Percentiles rank a stretch among this genome's conserved stretches.
Evolutionary conservation across 2,113 vertebrate genomes (phyloP).

Genomic region (Lynx canadensis): DNA sequence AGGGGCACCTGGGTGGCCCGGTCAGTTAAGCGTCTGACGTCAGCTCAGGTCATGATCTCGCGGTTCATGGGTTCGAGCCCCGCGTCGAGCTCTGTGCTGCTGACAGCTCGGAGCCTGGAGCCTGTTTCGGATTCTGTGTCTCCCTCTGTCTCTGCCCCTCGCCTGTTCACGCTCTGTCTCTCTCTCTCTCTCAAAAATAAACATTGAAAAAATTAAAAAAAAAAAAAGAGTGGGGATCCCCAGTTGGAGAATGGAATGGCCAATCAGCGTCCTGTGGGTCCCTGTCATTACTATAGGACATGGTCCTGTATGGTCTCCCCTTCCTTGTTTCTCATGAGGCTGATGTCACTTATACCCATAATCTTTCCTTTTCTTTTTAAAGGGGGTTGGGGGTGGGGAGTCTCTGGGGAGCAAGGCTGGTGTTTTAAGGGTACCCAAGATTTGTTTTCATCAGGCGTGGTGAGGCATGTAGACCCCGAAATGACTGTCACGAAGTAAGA

Average conservation of each 20-base stretch:
- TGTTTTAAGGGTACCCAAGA: not conserved
- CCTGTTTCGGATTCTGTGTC: too few relatives aligned
- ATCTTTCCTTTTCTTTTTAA: not conserved
- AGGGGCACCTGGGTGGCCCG: too few relatives aligned
- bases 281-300: not conserved
- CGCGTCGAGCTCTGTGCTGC: too few relatives aligned
- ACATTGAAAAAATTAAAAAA: too few relatives aligned
- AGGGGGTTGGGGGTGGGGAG: not conserved
- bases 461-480: not conserved
- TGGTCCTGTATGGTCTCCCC: not conserved
- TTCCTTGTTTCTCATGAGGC: not conserved
- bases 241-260: not conserved
- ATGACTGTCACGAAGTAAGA: not conserved
- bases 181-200: too few relatives aligned
- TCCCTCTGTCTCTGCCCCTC: too few relatives aligned
- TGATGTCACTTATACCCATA: rapidly evolving
- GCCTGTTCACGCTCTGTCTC: too few relatives aligned
- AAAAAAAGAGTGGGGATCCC: not conserved
- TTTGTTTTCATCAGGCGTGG: not conserved
- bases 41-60: too few relatives aligned
- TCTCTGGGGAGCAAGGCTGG: not conserved
- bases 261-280: not conserved
- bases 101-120: too few relatives aligned
- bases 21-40: too few relatives aligned
- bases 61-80: too few relatives aligned